These are phyloP conservation scores for Lithophane socia DNA, from an alignment of 2,888 invertebrate genomes.

Conservation along the genomic window DNA sequence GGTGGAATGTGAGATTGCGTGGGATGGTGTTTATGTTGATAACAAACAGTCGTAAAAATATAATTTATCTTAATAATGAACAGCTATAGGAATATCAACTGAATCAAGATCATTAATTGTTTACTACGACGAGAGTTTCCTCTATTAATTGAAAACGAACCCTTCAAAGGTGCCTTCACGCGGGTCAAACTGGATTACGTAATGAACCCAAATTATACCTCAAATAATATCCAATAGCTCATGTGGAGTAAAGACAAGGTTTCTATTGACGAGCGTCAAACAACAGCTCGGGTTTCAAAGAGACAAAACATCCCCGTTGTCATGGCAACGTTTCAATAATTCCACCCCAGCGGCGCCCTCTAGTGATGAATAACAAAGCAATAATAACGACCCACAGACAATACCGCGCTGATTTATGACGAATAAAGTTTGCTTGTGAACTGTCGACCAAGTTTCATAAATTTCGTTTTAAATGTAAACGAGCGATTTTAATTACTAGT, in stretches of 20 bases:
- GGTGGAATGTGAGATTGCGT: neutral
- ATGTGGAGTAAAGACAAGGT: constrained; percentile 3
- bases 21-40: neutral
- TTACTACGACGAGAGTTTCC: neutral
- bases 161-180: neutral
- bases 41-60: neutral
- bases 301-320: constrained; percentile 40
- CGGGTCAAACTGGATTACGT: neutral
- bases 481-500: constrained; percentile 34
- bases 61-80: neutral
- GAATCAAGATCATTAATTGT: constrained; percentile 5
- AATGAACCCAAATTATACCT: constrained; percentile 16
- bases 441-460: constrained; percentile 37
- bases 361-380: constrained; percentile 55
- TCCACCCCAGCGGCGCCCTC: constrained; percentile 18
- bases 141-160: constrained; percentile 1
- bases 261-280: neutral
- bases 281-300: constrained; percentile 45
- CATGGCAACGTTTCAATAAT: constrained; percentile 42
- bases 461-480: constrained; percentile 49
- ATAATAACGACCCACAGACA: constrained; percentile 55
- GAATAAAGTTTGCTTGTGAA: constrained; percentile 50
- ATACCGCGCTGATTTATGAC: constrained; percentile 58
- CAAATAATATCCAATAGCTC: constrained; percentile 24
- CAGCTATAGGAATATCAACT: neutral